Evolutionary conservation across 2,797 vertebrate species (phyloP).

Genomic region (Sebastes hubbsi): DNA sequence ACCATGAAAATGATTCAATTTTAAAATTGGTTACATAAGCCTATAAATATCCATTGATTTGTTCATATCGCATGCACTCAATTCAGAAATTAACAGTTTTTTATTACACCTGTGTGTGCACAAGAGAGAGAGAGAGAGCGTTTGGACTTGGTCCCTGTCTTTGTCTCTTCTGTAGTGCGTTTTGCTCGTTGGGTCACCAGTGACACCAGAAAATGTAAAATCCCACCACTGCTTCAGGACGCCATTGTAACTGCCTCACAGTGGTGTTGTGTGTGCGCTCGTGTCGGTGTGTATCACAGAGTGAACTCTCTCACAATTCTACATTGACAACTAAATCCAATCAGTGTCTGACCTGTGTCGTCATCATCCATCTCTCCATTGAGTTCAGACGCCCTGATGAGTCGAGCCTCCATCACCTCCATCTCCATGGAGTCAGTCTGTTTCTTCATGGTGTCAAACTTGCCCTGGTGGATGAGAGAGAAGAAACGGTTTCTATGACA

Average conservation of each 20-base stretch:
- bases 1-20: not conserved
- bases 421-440: conserved; percentile 97
- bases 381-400: conserved; percentile 93
- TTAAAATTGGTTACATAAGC: not conserved
- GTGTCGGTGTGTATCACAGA: too few relatives aligned
- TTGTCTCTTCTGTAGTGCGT: too few relatives aligned
- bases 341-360: conserved; percentile 83
- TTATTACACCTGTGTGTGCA: too few relatives aligned
- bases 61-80: too few relatives aligned
- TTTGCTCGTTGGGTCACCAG: too few relatives aligned
- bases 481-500: conserved; percentile 13
- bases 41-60: not conserved
- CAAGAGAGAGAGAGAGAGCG: too few relatives aligned
- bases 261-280: too few relatives aligned
- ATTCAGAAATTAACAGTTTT: too few relatives aligned
- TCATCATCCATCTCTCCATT: conserved; percentile 94
- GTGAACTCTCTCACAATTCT: not conserved
- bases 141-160: too few relatives aligned
- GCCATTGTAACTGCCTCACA: too few relatives aligned
- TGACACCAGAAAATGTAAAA: too few relatives aligned
- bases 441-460: conserved; percentile 92
- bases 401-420: conserved; percentile 97
- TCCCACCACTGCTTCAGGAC: too few relatives aligned
- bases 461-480: conserved; percentile 78
- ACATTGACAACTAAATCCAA: not conserved